phyloP scores from a whole-genome alignment of 2,797 vertebrate genomes.

The Lithobates sylvaticus region DNA sequence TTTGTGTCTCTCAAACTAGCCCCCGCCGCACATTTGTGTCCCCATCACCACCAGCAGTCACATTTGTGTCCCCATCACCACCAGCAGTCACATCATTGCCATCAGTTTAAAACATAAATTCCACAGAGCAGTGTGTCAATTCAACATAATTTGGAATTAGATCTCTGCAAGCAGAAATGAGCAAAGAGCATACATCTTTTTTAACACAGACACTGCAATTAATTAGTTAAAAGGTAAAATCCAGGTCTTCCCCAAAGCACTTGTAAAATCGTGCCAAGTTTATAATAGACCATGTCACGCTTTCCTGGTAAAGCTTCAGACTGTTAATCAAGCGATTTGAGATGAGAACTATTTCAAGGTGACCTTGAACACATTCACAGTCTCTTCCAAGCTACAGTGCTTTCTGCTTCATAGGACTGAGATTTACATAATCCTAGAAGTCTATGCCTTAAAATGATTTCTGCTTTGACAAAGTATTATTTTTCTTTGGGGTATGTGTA shows the following conservation, averaged over 20 bases:
- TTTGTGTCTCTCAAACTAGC: too few relatives aligned
- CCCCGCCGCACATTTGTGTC: too few relatives aligned
- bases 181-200: not conserved
- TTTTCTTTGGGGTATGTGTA: not conserved
- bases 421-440: not conserved
- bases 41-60: too few relatives aligned
- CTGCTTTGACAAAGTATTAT: not conserved
- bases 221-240: constrained; percentile 15
- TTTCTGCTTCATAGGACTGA: not conserved
- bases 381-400: not conserved
- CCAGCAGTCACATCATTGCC: too few relatives aligned
- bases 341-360: constrained; percentile 2
- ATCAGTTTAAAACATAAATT: not conserved
- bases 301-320: not conserved
- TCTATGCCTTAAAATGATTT: not conserved
- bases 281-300: constrained; percentile 8
- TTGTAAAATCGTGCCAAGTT: constrained; percentile 29
- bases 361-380: not conserved
- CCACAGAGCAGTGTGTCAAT: not conserved
- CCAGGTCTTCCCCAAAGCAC: not conserved
- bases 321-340: constrained; percentile 6
- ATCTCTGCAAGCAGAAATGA: not conserved
- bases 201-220: not conserved
- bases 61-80: too few relatives aligned
- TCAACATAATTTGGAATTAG: not conserved